Evolutionary conservation across 2,888 invertebrate genomes (phyloP).

Genomic region (Cerceris rybyensis): DNA sequence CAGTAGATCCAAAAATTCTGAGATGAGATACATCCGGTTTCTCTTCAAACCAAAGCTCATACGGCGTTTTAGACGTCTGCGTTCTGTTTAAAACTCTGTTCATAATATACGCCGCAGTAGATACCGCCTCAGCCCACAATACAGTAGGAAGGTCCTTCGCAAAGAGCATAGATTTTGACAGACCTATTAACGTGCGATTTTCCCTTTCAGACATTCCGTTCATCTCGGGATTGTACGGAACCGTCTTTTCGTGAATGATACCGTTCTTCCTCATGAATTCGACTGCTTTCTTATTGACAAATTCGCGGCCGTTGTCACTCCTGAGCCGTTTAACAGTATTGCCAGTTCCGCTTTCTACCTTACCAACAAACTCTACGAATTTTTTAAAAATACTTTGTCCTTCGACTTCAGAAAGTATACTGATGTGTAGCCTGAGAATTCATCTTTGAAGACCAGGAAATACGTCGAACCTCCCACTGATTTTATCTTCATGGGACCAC

Average conservation of each 20-base stretch:
- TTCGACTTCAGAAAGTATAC: constrained; percentile 18
- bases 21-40: neutral
- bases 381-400: neutral
- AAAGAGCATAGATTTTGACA: neutral
- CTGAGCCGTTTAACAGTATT: neutral
- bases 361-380: constrained; percentile 6
- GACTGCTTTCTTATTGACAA: neutral
- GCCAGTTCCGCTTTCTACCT: neutral
- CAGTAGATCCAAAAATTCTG: neutral
- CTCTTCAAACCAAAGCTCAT: neutral
- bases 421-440: neutral
- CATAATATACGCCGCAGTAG: neutral
- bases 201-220: neutral
- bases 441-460: constrained; percentile 14
- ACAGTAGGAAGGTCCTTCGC: neutral
- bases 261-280: neutral
- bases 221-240: neutral
- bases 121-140: constrained; percentile 2
- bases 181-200: neutral
- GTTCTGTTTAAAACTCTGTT: neutral
- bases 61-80: neutral
- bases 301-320: constrained; percentile 12
- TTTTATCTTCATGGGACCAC: neutral
- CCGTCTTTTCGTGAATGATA: neutral
- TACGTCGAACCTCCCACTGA: constrained; percentile 10